Base-by-base conservation (phyloP, 2,888 invertebrate species). In the Leptinotarsa haldemani region DNA sequence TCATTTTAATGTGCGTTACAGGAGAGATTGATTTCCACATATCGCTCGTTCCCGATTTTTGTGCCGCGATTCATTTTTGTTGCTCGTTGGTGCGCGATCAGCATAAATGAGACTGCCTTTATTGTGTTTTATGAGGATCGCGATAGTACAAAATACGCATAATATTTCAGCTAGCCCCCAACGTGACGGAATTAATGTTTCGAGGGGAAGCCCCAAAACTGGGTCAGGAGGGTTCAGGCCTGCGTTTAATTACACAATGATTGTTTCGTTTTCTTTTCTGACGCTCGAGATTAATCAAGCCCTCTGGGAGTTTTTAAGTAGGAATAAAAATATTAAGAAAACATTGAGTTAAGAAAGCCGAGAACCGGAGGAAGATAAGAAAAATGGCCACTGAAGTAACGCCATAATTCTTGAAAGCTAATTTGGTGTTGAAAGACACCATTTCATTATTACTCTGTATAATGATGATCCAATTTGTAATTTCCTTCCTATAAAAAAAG, bases 101-200 rank as follows among this genome's bases (percentile, higher is more conserved):
- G 56, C 52, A 52, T 52, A 52, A 52, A 52, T 52, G 52, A 52
- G 52, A 2, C 52, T 52, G 52, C 22, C 56, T 15, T 22, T 56
- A 22, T 56, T 56, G 13, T 56, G 56, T 56, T 56, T 56, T 22
- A 56, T 56, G 56, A 22, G 20, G 22, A 56, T 56, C 22, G 20
- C 22, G 56, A 56, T 56, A 56, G 56, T 15, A 56, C 56, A 56
- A 56, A 56, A 56, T 56, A 22, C 56, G 56, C 56, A 56, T 56
- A 20, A 56, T 56, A 22, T 25, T 56, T 56, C 20, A 13, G 20
- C 18, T 22, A 9, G 22, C 56, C 15, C 56, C 56, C 56, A 22
- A 56, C 56, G 20, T 13, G 22, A 18, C 22, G 56, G 56, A 20
- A 20, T 56, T 56, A 56, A 22, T 56, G 56, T 13, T 56, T 12